phyloP scores from a whole-genome alignment of 2,888 invertebrate species.

The Ferrisia virgata region DNA sequence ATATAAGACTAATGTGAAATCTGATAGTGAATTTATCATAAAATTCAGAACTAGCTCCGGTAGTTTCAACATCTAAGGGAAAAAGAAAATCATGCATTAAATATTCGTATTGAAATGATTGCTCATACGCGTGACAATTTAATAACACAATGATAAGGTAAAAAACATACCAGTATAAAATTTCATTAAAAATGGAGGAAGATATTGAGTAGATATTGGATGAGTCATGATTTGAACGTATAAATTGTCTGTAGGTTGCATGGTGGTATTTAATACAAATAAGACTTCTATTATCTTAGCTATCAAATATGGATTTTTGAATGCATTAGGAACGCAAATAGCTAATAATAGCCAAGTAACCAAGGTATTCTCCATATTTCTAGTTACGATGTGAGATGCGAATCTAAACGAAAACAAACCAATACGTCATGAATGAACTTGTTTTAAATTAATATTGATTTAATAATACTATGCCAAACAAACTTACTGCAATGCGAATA shows the following conservation, averaged over 20 bases:
- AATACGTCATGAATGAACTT: not conserved
- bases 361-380: slow-evolving; percentile 75
- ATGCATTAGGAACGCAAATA: slow-evolving; percentile 83
- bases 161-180: slow-evolving; percentile 78
- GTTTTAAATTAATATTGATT: not conserved
- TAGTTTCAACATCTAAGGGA: slow-evolving; percentile 81
- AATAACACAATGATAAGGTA: slow-evolving; percentile 6
- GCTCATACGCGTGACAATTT: not conserved
- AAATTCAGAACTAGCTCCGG: slow-evolving; percentile 96
- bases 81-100: slow-evolving; percentile 16
- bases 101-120: not conserved
- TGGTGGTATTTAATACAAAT: slow-evolving; percentile 57
- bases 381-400: slow-evolving; percentile 70
- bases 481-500: slow-evolving; percentile 88
- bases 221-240: slow-evolving; percentile 82
- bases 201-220: slow-evolving; percentile 72
- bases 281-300: slow-evolving; percentile 86
- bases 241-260: slow-evolving; percentile 58
- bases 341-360: slow-evolving; percentile 85
- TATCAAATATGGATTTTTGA: slow-evolving; percentile 94
- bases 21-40: slow-evolving; percentile 99
- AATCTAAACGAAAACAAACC: slow-evolving; percentile 60
- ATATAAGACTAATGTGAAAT: slow-evolving; percentile 94
- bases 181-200: slow-evolving; percentile 91
- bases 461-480: not conserved